These are phyloP conservation scores for Metellina segmentata DNA, from an alignment of 2,888 invertebrate genomes.

Conservation along the genomic window DNA sequence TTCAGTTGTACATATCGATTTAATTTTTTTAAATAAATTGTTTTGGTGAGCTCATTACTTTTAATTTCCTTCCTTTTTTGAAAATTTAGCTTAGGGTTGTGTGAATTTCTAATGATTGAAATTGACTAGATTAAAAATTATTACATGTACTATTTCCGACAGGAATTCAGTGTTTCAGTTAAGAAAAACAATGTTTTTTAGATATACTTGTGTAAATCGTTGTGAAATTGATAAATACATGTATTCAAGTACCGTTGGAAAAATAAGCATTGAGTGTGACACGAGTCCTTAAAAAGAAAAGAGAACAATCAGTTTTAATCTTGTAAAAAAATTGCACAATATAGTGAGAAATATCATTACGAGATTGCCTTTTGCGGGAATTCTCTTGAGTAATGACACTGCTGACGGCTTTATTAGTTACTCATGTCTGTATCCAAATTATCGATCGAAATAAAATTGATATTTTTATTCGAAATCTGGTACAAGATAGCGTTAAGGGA, in stretches of 20 bases:
- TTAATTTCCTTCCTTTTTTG: too few species aligned
- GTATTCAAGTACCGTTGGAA: background rate
- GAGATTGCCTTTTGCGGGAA: conserved; percentile 14
- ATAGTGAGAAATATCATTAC: conserved; percentile 46
- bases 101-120: too few species aligned
- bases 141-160: too few species aligned
- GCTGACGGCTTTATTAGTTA: conserved; percentile 60
- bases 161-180: too few species aligned
- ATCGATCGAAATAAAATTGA: conserved; percentile 46
- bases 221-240: too few species aligned
- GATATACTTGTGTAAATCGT: too few species aligned
- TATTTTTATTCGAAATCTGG: background rate
- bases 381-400: conserved; percentile 31
- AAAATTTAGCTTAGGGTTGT: too few species aligned
- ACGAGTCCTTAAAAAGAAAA: background rate
- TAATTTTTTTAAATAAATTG: too few species aligned
- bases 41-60: too few species aligned
- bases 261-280: background rate
- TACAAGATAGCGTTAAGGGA: background rate
- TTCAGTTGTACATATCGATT: too few species aligned
- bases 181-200: too few species aligned
- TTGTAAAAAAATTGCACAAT: background rate
- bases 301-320: background rate
- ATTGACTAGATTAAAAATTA: too few species aligned
- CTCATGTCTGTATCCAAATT: conserved; percentile 40